Conservation (phyloP, 1,140 invertebrate species). For the Oppia nitens region DNA sequence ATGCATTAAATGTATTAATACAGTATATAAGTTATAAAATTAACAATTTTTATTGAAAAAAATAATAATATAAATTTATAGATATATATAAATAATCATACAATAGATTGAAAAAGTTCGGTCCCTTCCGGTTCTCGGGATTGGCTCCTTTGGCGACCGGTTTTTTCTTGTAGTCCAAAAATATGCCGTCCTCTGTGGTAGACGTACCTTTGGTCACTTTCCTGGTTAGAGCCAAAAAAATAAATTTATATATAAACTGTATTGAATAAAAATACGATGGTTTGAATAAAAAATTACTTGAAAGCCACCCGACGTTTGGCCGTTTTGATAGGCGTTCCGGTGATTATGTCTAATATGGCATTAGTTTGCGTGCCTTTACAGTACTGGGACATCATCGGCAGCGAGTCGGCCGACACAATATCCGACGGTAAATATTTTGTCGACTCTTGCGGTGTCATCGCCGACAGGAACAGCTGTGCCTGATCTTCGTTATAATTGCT, state of each 20-base stretch:
- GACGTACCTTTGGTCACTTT: conserved; percentile 21
- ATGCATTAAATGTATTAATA: background rate
- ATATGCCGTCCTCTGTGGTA: conserved; percentile 20
- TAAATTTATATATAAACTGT: background rate
- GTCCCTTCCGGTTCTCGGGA: conserved; percentile 18
- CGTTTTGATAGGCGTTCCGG: conserved; percentile 22
- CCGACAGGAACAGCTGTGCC: conserved; percentile 30
- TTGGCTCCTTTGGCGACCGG: conserved; percentile 14
- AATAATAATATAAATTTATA: too few relatives aligned
- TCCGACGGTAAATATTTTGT: conserved; percentile 12
- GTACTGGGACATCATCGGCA: background rate
- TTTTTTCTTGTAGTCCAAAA: conserved; percentile 13
- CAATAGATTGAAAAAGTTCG: conserved; percentile 17
- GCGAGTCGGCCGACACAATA: background rate
- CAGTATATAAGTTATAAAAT: too few relatives aligned
- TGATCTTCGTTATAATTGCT: conserved; percentile 61
- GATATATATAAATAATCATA: conserved; percentile 2
- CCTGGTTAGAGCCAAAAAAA: conserved; percentile 1
- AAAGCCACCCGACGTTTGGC: conserved; percentile 30
- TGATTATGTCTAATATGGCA: background rate
- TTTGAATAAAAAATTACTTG: too few relatives aligned
- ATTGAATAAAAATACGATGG: too few relatives aligned
- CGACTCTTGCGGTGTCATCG: conserved; percentile 23
- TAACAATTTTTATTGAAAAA: background rate
- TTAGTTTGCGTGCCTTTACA: conserved; percentile 8